A percentile compares a stretch with the other conserved stretches of the same genome.
phyloP scores from a whole-genome alignment of 2,888 invertebrate species.

The Leucania comma region DNA sequence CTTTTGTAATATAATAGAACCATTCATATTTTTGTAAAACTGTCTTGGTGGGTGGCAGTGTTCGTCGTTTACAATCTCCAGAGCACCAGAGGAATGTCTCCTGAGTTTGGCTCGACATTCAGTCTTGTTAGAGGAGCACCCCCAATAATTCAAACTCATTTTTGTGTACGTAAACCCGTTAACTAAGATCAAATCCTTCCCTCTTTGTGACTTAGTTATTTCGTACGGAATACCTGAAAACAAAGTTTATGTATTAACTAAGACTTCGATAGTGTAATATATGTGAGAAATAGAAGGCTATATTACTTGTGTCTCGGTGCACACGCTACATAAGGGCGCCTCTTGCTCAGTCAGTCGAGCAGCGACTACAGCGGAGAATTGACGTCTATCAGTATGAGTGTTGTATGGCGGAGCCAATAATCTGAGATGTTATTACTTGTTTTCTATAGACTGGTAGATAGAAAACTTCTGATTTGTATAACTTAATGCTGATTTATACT shows the following conservation, averaged over 20 bases:
- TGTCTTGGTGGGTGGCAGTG: conserved; percentile 48
- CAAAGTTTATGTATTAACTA: conserved; percentile 9
- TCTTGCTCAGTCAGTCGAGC: too few relatives aligned
- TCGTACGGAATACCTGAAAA: conserved; percentile 47
- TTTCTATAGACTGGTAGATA: too few relatives aligned
- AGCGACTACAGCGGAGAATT: too few relatives aligned
- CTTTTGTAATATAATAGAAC: conserved; percentile 26
- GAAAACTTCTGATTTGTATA: background rate
- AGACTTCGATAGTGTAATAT: background rate
- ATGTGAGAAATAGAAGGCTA: too few relatives aligned
- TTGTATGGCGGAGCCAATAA: too few relatives aligned
- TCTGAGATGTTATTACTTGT: too few relatives aligned
- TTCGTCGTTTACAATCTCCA: conserved; percentile 19
- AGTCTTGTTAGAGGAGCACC: conserved; percentile 39
- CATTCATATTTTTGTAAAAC: conserved; percentile 24
- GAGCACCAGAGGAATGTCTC: conserved; percentile 40
- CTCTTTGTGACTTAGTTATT: conserved; percentile 51
- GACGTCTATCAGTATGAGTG: too few relatives aligned
- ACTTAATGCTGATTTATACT: background rate
- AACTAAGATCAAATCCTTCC: conserved; percentile 64
- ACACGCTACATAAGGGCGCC: too few relatives aligned
- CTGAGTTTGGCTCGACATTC: conserved; percentile 71
- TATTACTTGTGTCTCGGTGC: too few relatives aligned
- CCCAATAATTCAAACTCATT: conserved; percentile 43
- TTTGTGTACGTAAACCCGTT: conserved; percentile 66